Base-by-base conservation (phyloP, 2,888 invertebrate genomes). In the Liposcelis brunnea region DNA sequence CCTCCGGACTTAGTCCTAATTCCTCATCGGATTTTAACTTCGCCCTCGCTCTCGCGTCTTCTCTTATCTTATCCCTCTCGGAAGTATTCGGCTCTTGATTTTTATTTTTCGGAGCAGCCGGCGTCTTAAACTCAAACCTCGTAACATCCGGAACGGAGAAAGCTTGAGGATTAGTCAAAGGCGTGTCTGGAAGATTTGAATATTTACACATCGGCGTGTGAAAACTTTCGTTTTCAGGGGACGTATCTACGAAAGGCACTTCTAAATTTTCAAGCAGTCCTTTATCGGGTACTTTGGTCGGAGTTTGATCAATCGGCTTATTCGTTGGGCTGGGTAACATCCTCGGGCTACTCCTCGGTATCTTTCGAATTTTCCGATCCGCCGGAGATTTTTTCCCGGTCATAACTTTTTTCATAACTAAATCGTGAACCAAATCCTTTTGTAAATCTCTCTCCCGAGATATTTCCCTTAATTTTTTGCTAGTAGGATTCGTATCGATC, bases 391-490 rank as follows among this genome's bases (percentile, higher is more conserved):
- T 75, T 53, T 76, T 77, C 54, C 77, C 75, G 2, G 74, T 72
- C 53, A 75, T 72, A 54, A 84, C 66, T 61, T 82, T 78, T 56
- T 80, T 83, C 71, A 87, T 74, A 44, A 89, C 80, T 63, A 89
- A 67, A 59, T 86, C 78, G 55, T 86, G 76, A 40, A 89, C 81
- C 19, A 87, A 68, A 58, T 79, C 81, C 51, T 85, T 86, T 61
- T 87, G 85, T 57, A 83, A 80, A 33, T 79, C 80, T 46, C 85
- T 69, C 58, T 85, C 84, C 56, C 80, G 74, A 50, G 79, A 77
- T 31, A 87, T 71, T 63, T 82, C 80, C 58, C 84, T 80, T 45
- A 81, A 68, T 58, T 77, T 80, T 47, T 74, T 68, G 1, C 71
- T 71, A 2, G 77, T 69, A 43, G 74, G 47, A 34, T 44, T 45